phyloP scores from a whole-genome alignment of 2,113 vertebrate species.

The Epinephelus moara region DNA sequence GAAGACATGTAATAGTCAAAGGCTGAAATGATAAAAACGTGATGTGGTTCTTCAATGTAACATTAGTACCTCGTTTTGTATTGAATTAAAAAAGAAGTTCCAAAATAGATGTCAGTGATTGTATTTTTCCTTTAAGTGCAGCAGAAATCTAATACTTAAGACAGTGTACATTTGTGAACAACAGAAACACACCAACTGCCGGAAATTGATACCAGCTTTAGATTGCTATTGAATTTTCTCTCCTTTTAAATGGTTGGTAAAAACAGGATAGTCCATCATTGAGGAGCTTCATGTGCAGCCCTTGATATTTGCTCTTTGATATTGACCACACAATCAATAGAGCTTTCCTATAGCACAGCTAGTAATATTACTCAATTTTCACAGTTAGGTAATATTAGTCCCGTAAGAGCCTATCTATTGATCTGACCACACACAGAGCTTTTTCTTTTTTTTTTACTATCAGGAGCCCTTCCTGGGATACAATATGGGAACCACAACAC shows the following conservation, averaged over 20 bases:
- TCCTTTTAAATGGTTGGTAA: slow-evolving; percentile 68
- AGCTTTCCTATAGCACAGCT: slow-evolving; percentile 69
- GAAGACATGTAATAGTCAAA: background rate
- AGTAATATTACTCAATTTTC: slow-evolving; percentile 83
- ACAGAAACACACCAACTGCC: slow-evolving; percentile 57
- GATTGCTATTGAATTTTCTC: slow-evolving; percentile 68
- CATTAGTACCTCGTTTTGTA: background rate
- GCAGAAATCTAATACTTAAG: slow-evolving; percentile 54
- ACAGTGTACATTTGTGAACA: slow-evolving; percentile 46
- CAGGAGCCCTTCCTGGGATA: slow-evolving; percentile 4
- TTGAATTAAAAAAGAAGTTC: background rate
- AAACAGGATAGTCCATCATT: slow-evolving; percentile 61
- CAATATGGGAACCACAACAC: background rate
- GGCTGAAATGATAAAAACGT: background rate
- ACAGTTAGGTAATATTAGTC: slow-evolving; percentile 80
- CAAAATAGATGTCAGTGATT: slow-evolving; percentile 43
- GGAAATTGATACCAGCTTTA: slow-evolving; percentile 65
- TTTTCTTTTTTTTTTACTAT: slow-evolving; percentile 4
- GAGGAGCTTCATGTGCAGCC: slow-evolving; percentile 59
- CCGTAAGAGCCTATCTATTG: slow-evolving; percentile 72
- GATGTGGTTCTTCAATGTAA: background rate
- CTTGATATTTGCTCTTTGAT: slow-evolving; percentile 76
- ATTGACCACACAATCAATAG: slow-evolving; percentile 81
- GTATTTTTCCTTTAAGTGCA: slow-evolving; percentile 28
- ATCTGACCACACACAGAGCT: slow-evolving; percentile 59